A percentile compares a stretch with the other conserved stretches of the same genome.
Conservation (phyloP, 2,888 invertebrate genomes). For the Phania funesta region DNA sequence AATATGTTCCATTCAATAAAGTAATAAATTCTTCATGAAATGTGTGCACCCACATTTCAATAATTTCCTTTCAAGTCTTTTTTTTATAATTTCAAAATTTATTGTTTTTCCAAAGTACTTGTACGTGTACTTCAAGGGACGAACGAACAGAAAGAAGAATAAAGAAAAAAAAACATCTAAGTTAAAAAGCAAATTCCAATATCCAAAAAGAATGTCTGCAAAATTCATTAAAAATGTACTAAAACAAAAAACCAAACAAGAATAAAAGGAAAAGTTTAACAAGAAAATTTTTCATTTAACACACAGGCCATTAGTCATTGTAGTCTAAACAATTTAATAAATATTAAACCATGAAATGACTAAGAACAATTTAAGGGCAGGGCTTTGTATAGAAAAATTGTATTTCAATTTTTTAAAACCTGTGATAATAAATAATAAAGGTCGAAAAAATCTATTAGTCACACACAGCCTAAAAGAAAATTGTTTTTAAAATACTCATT, state of each 20-base stretch:
- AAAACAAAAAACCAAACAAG: conserved; percentile 4
- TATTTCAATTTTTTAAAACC: too few species aligned
- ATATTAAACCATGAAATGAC: conserved; percentile 18
- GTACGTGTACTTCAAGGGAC: neutral
- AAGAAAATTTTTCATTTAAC: conserved; percentile 39
- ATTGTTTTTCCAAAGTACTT: conserved; percentile 3
- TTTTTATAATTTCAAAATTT: conserved; percentile 31
- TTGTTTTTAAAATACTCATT: too few species aligned
- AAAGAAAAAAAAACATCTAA: neutral
- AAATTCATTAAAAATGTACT: conserved; percentile 56
- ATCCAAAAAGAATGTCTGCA: conserved; percentile 56
- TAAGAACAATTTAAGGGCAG: conserved; percentile 32
- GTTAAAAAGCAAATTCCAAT: conserved; percentile 26
- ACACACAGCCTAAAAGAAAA: too few species aligned
- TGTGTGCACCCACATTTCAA: neutral
- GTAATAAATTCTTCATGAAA: neutral
- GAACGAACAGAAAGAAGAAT: neutral
- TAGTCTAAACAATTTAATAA: conserved; percentile 20
- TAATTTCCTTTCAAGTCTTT: conserved; percentile 2
- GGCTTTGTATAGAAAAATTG: neutral
- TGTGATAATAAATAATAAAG: too few species aligned
- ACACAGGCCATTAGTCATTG: conserved; percentile 61
- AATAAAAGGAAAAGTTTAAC: conserved; percentile 4
- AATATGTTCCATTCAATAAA: neutral
- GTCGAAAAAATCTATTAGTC: too few species aligned